phyloP scores from a whole-genome alignment of 2,797 vertebrate genomes.

The Parotocinclus haroldoi region DNA sequence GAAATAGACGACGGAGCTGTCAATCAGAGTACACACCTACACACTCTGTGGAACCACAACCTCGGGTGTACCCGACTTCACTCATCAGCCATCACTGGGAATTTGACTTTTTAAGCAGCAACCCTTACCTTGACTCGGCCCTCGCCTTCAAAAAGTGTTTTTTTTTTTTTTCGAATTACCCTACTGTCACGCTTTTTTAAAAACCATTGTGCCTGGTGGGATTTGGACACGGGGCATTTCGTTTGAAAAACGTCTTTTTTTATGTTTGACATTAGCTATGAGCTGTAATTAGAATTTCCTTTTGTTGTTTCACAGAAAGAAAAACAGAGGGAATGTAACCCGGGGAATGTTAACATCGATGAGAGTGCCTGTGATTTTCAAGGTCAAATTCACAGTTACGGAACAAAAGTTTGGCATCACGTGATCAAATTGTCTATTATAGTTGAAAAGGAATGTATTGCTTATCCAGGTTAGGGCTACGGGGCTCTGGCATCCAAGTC shows the following conservation, averaged over 20 bases:
- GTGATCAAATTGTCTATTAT: too few species aligned
- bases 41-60: slow-evolving; percentile 51
- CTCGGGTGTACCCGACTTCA: slow-evolving; percentile 65
- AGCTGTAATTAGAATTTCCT: slow-evolving; percentile 68
- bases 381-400: slow-evolving; percentile 5
- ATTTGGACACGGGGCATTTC: slow-evolving; percentile 61
- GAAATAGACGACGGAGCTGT: slow-evolving; percentile 68
- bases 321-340: slow-evolving; percentile 59
- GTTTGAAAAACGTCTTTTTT: slow-evolving; percentile 64
- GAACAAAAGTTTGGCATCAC: too few species aligned
- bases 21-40: slow-evolving; percentile 17
- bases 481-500: too few species aligned
- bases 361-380: slow-evolving; percentile 23
- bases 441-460: too few species aligned
- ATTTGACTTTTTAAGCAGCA: slow-evolving; percentile 77
- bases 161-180: slow-evolving; percentile 62
- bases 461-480: too few species aligned
- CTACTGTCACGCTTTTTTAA: slow-evolving; percentile 61
- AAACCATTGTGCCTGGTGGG: slow-evolving; percentile 72
- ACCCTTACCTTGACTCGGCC: slow-evolving; percentile 66
- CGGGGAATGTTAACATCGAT: slow-evolving; percentile 67
- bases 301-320: slow-evolving; percentile 68
- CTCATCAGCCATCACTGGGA: slow-evolving; percentile 57
- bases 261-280: slow-evolving; percentile 69
- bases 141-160: slow-evolving; percentile 61